phyloP scores from a whole-genome alignment of 2,113 vertebrate genomes.

The Aegithalos caudatus region DNA sequence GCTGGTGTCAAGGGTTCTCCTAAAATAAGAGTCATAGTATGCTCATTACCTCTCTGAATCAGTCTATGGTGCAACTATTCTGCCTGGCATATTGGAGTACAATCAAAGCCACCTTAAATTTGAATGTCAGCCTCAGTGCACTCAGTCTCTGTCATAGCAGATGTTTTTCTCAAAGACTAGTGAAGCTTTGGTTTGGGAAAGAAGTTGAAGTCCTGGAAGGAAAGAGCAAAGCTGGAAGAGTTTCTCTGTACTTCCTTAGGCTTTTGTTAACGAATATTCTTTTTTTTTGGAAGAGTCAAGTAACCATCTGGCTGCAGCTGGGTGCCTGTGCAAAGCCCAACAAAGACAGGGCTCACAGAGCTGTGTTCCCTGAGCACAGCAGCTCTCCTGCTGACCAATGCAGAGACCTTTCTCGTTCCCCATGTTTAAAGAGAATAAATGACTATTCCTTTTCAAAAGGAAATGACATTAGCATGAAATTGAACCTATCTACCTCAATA shows the following conservation, averaged over 20 bases:
- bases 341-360: background rate
- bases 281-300: background rate
- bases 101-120: background rate
- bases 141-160: background rate
- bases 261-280: background rate
- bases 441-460: background rate
- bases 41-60: background rate
- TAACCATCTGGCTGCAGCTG: background rate
- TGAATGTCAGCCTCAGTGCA: background rate
- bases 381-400: accelerated
- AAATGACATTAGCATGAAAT: background rate
- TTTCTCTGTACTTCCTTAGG: background rate
- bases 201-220: background rate
- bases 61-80: background rate
- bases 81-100: background rate
- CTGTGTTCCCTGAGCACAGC: accelerated
- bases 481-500: background rate
- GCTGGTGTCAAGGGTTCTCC: background rate
- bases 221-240: background rate
- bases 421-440: background rate
- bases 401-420: accelerated
- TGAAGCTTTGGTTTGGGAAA: background rate
- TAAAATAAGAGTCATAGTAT: background rate
- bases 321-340: background rate
- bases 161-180: background rate